phyloP scores from a whole-genome alignment of 2,797 vertebrate genomes.

The Dipus sagitta region DNA sequence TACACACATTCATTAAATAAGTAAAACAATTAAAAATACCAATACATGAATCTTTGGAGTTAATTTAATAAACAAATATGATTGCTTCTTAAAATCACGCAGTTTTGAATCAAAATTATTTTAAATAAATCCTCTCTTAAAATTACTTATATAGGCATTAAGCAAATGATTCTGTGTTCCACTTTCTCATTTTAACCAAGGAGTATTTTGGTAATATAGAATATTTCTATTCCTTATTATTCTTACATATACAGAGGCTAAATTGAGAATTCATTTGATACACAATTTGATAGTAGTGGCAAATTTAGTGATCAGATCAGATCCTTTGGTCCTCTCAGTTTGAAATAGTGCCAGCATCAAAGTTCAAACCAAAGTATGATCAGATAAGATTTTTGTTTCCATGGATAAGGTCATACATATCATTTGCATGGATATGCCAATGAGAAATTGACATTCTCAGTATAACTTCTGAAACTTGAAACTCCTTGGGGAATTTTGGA shows the following conservation, averaged over 20 bases:
- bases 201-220: not conserved
- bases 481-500: constrained; percentile 13
- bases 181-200: not conserved
- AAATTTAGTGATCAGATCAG: not conserved
- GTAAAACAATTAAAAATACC: not conserved
- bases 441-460: not conserved
- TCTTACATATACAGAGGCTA: not conserved
- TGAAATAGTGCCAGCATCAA: not conserved
- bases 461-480: not conserved
- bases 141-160: not conserved
- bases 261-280: not conserved
- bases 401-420: not conserved
- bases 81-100: not conserved
- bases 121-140: constrained; percentile 13
- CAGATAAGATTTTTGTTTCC: not conserved
- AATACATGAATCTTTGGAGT: not conserved
- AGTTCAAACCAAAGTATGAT: not conserved
- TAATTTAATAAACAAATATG: constrained; percentile 33
- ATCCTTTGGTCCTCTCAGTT: not conserved
- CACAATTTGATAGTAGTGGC: not conserved
- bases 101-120: not conserved
- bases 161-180: not conserved
- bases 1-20: too few species aligned
- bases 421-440: not conserved
- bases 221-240: not conserved